phyloP scores from a whole-genome alignment of 2,888 invertebrate species.

The Leptinotarsa peninsularis region DNA sequence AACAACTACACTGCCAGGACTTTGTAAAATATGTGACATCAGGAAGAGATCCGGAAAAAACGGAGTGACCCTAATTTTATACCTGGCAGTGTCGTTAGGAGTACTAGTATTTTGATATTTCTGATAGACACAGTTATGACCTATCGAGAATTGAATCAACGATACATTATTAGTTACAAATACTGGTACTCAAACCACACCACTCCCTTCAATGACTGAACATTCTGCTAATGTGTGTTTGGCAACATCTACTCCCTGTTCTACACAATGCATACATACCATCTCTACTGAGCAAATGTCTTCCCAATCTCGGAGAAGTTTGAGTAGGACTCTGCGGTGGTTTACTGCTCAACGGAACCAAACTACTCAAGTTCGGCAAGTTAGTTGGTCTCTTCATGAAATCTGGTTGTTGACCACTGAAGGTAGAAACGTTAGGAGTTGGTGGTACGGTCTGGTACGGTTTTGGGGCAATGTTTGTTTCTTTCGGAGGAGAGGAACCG shows the following conservation, averaged over 20 bases:
- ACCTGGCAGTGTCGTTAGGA: neutral
- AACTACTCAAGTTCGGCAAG: constrained; percentile 53
- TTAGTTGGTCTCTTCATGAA: constrained; percentile 50
- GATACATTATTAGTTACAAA: neutral
- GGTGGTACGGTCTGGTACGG: constrained; percentile 66
- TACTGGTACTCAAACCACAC: constrained; percentile 2
- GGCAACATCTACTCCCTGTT: neutral
- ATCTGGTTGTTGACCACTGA: constrained; percentile 42
- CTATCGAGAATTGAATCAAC: neutral
- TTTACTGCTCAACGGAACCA: constrained; percentile 66
- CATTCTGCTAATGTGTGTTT: neutral
- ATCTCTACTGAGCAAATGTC: constrained; percentile 53
- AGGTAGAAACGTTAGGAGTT: constrained; percentile 63
- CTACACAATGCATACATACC: constrained; percentile 10
- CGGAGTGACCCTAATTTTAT: too few relatives aligned
- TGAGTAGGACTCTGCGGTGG: constrained; percentile 77
- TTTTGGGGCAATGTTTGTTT: constrained; percentile 56
- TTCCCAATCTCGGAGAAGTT: constrained; percentile 68
- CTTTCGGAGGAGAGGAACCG: constrained; percentile 63
- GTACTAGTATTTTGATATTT: neutral
- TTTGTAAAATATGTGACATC: too few relatives aligned
- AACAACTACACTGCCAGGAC: neutral
- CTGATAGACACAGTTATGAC: neutral
- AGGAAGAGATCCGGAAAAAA: too few relatives aligned
- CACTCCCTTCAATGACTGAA: neutral